Evolutionary conservation across 2,797 vertebrate species (phyloP), one percentile per base, ranked within the genome.

Genomic region (Enteromius unitaeniatus): DNA sequence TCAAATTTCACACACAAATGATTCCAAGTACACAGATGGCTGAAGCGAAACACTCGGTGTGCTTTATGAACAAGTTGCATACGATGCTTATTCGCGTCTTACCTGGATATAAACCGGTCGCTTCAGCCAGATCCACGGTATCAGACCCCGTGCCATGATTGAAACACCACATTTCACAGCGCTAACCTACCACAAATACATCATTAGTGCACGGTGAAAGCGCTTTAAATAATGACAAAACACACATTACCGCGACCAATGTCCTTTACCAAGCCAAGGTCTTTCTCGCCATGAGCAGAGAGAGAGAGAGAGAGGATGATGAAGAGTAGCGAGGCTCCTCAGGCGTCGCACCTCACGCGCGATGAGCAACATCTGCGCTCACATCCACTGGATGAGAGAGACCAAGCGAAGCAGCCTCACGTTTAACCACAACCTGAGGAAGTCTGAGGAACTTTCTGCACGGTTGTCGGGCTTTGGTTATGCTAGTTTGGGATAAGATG

Each of bases 111-210:
- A 92, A 86, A 91, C 93, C 89, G 95, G 94, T 88, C 96, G 97
- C 89, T 94, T 95, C 78, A 96, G 94, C 95, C 96, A 91, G 92
- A 95, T 93, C 94, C 95, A 96, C 90, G 95, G 93, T 93, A 96
- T 94, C 93, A 95, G 92, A 93, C 92, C 93, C 92, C 94, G 95
- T 88, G 96, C 97, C 97, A 97, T 97, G 94, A 93, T 93, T 93
- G 88, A 90, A 76, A 94, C 92, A 86, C 90, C 89, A 91, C 95
- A 96, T 96, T 95, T 96, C 96, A 95, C 96, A 89, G 81, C 91
- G 86, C 87, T 86, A 85, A 82, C 90, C 92, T 88, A 88, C 80
- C 26, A 73, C 65, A 45, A 76, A 84, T 78, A 76, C 19, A 79
- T 3, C 8, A 51, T 58, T 62, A 86, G 13, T 15, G 42, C 68